Percentiles rank a stretch among this genome's conserved stretches.
Conservation (phyloP, 2,888 invertebrate species). For the Rotaria socialis region DNA sequence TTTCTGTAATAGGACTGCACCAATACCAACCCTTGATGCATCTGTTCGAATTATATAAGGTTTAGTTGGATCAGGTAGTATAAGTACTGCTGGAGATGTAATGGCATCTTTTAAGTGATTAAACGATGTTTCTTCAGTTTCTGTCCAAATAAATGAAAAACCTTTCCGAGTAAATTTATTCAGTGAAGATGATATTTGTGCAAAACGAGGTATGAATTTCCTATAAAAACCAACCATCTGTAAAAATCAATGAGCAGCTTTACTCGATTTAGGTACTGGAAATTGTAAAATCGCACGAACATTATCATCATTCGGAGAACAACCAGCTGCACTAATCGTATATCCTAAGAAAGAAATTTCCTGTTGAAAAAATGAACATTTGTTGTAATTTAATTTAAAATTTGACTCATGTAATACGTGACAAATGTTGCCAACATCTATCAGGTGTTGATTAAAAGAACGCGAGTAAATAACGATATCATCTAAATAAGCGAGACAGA, state of each 20-base stretch:
- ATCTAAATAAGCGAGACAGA: neutral
- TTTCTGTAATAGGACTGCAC: neutral
- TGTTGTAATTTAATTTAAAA: neutral
- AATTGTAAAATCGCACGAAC: neutral
- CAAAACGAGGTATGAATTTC: neutral
- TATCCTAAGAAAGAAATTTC: neutral
- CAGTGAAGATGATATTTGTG: neutral
- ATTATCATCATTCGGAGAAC: neutral
- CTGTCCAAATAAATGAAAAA: neutral
- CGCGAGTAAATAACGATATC: neutral
- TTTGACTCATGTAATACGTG: neutral
- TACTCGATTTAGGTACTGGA: neutral
- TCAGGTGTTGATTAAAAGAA: neutral
- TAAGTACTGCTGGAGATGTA: neutral
- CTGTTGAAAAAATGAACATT: conserved; percentile 1
- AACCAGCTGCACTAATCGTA: neutral
- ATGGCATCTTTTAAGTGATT: neutral
- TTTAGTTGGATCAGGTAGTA: neutral
- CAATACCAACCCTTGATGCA: neutral
- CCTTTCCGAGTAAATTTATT: neutral
- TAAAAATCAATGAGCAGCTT: neutral
- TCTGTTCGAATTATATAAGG: neutral
- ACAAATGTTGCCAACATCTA: neutral
- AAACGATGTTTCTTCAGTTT: neutral
- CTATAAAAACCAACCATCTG: neutral